Conservation (phyloP, 2,888 invertebrate genomes). For the Neuroscelio doddi region DNA sequence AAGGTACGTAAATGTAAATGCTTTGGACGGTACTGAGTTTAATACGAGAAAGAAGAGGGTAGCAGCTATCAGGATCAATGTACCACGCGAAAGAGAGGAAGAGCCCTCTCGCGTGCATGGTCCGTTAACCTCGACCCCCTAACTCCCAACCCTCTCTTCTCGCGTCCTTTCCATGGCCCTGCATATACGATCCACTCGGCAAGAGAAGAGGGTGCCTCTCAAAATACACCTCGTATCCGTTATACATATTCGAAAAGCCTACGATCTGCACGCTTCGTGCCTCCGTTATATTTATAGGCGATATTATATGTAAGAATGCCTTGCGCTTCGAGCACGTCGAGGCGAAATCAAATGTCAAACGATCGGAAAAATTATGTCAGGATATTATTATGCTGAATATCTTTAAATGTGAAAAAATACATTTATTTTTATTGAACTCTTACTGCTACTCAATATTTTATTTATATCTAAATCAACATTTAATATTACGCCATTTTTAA, state of each 20-base stretch:
- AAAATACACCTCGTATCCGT: slow-evolving; percentile 37
- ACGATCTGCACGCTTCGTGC: slow-evolving; percentile 10
- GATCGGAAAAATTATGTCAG: slow-evolving; percentile 41
- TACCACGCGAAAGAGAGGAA: slow-evolving; percentile 45
- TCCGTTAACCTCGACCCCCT: slow-evolving; percentile 57
- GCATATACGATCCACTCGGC: slow-evolving; percentile 20
- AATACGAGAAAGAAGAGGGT: slow-evolving; percentile 43
- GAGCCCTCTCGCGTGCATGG: slow-evolving; percentile 54
- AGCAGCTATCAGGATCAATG: slow-evolving; percentile 52
- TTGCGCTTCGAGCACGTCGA: background rate
- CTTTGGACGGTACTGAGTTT: slow-evolving; percentile 31
- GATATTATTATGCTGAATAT: slow-evolving; percentile 18
- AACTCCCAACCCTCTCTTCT: slow-evolving; percentile 41
- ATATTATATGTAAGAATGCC: slow-evolving; percentile 12
- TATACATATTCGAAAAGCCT: slow-evolving; percentile 27
- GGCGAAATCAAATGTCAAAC: slow-evolving; percentile 27
- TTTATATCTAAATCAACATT: too few relatives aligned
- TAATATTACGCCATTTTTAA: too few relatives aligned
- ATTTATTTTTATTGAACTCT: too few relatives aligned
- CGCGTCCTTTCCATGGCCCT: slow-evolving; percentile 11
- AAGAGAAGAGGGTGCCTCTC: slow-evolving; percentile 49
- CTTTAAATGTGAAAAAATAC: slow-evolving; percentile 3
- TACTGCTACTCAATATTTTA: too few relatives aligned
- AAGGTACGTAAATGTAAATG: slow-evolving; percentile 30
- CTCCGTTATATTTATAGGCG: slow-evolving; percentile 25